A percentile compares a stretch with the other conserved stretches of the same genome.
Conservation (phyloP, 1,140 invertebrate species). For the Pseudoatta argentina region DNA sequence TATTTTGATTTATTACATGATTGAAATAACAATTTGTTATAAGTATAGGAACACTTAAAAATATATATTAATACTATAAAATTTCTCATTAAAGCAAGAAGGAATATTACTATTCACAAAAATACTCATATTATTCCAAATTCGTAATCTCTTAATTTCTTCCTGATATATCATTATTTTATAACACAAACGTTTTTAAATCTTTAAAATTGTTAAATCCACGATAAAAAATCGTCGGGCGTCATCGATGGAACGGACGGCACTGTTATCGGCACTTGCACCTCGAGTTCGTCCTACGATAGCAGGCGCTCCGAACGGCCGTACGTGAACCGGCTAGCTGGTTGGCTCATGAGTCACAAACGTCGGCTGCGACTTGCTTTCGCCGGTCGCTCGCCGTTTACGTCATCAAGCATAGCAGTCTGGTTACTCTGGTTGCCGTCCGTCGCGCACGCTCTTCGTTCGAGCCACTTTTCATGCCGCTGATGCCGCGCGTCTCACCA, state of each 20-base stretch:
- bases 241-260: neutral
- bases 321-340: conserved; percentile 11
- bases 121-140: neutral
- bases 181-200: too few relatives aligned
- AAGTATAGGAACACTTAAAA: neutral
- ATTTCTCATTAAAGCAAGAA: neutral
- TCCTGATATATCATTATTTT: neutral
- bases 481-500: neutral
- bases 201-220: too few relatives aligned
- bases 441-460: neutral
- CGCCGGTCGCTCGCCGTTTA: conserved; percentile 14
- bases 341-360: conserved; percentile 46
- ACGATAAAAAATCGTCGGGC: neutral
- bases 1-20: neutral
- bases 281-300: conserved; percentile 65
- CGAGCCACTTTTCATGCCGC: neutral
- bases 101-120: neutral
- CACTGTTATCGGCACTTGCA: conserved; percentile 67
- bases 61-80: neutral
- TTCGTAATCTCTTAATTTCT: neutral
- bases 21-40: neutral
- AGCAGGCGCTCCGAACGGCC: conserved; percentile 19
- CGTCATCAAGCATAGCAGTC: conserved; percentile 9
- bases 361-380: conserved; percentile 37
- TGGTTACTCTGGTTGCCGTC: conserved; percentile 31